These are phyloP conservation scores for Uloborus diversus DNA, from an alignment of 1,140 invertebrate species.

Conservation along the genomic window DNA sequence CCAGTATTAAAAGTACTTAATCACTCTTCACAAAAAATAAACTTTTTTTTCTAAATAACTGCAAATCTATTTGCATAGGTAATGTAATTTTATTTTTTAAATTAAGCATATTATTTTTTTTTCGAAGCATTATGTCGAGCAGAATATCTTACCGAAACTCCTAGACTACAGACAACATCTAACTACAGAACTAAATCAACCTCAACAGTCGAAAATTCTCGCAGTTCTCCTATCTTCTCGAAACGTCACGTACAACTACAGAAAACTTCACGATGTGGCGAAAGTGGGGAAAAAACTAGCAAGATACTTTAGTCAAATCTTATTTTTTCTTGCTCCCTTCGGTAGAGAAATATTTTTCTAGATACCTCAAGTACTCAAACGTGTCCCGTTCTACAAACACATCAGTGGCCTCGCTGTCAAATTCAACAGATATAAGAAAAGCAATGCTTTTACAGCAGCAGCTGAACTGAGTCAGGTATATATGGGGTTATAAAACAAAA, in stretches of 20 bases:
- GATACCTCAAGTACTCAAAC: slow-evolving; percentile 40
- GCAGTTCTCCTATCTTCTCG: slow-evolving; percentile 16
- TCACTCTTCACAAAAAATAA: too few species aligned
- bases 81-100: too few species aligned
- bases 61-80: too few species aligned
- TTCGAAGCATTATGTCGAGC: too few species aligned
- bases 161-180: too few species aligned
- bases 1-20: too few species aligned
- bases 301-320: not conserved
- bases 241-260: slow-evolving; percentile 20
- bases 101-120: too few species aligned
- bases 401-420: slow-evolving; percentile 29
- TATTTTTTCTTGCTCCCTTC: slow-evolving; percentile 12
- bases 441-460: slow-evolving; percentile 33
- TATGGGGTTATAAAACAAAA: slow-evolving; percentile 49
- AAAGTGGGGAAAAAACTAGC: slow-evolving; percentile 7
- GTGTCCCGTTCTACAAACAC: slow-evolving; percentile 36
- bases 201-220: too few species aligned
- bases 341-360: slow-evolving; percentile 41
- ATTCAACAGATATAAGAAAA: slow-evolving; percentile 51
- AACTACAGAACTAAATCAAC: too few species aligned
- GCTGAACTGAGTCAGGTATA: slow-evolving; percentile 3
- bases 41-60: too few species aligned
- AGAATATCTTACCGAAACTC: too few species aligned
- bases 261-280: not conserved